Conservation (phyloP, 2,888 invertebrate species). For the Heteromurus nitidus region DNA sequence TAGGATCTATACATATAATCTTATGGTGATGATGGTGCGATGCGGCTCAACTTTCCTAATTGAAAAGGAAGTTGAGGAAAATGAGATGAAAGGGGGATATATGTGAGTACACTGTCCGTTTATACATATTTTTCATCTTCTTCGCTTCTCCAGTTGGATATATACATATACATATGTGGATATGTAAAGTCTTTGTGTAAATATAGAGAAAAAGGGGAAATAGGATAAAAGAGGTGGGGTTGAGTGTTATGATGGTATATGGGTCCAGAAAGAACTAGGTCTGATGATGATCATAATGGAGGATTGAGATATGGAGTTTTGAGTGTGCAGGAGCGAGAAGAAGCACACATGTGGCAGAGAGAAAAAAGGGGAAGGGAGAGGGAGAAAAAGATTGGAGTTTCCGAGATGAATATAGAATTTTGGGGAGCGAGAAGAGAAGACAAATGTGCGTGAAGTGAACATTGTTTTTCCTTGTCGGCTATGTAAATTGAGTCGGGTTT, state of each 20-base stretch:
- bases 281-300: constrained; percentile 59
- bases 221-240: too few species aligned
- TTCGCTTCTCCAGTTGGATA: constrained; percentile 57
- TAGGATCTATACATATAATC: not conserved
- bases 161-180: constrained; percentile 55
- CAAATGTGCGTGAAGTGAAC: constrained; percentile 66
- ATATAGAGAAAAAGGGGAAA: constrained; percentile 59
- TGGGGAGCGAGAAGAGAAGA: too few species aligned
- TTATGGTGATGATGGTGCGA: constrained; percentile 45
- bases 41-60: constrained; percentile 69
- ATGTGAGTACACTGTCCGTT: too few species aligned
- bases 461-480: constrained; percentile 68
- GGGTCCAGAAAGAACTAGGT: constrained; percentile 4
- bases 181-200: constrained; percentile 58
- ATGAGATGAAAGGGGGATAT: constrained; percentile 71
- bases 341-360: constrained; percentile 43
- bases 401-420: too few species aligned
- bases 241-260: constrained; percentile 37
- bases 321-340: too few species aligned
- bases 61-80: constrained; percentile 72
- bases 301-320: constrained; percentile 60
- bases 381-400: constrained; percentile 15
- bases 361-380: constrained; percentile 22
- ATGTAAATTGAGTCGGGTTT: constrained; percentile 67
- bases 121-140: too few species aligned